Evolutionary conservation across 2,113 vertebrate genomes (phyloP).

Genomic region (Cygnus buccinator): DNA sequence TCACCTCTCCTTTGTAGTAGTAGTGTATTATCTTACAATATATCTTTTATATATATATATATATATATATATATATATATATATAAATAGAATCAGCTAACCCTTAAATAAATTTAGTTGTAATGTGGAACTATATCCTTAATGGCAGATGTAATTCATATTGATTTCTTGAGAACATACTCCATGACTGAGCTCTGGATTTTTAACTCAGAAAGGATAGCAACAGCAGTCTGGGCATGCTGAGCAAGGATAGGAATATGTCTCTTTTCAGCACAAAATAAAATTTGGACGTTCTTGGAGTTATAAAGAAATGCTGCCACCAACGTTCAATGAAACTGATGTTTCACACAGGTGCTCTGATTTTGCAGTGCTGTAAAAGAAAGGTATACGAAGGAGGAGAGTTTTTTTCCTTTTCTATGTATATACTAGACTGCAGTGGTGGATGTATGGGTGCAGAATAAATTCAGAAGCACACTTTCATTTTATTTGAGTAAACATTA

Average conservation of each 20-base stretch:
- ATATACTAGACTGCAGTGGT: neutral
- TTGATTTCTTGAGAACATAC: neutral
- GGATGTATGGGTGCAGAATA: neutral
- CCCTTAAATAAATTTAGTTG: neutral
- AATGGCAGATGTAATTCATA: neutral
- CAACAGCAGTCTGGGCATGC: neutral
- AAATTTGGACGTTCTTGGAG: neutral
- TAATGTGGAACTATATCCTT: neutral
- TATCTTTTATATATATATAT: neutral
- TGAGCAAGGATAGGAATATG: neutral
- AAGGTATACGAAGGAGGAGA: neutral
- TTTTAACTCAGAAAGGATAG: neutral
- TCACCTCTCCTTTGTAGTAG: neutral
- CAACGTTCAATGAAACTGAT: neutral
- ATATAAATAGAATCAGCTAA: neutral
- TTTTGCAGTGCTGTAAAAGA: neutral
- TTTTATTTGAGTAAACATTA: neutral
- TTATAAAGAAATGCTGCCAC: neutral
- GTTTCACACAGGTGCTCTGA: neutral
- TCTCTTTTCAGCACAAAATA: neutral
- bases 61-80: neutral
- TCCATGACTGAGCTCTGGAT: neutral
- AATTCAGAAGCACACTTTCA: neutral
- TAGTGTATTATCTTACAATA: neutral
- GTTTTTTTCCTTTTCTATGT: neutral